phyloP scores from a whole-genome alignment of 2,888 invertebrate genomes.

The Rhingia campestris region DNA sequence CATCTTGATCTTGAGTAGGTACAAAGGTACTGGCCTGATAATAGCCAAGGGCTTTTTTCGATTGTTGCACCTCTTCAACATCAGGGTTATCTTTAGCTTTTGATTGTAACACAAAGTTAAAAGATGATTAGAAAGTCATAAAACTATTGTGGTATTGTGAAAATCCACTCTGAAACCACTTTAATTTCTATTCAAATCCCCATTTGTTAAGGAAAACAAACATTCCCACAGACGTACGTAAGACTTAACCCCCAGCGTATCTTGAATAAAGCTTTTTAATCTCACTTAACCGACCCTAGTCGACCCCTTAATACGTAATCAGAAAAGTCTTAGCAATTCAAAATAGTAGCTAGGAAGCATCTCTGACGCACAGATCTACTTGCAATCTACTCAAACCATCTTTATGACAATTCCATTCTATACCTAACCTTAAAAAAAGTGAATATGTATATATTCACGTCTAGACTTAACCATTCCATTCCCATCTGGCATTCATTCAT shows the following conservation, averaged over 20 bases:
- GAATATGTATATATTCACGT: not conserved
- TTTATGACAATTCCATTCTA: conserved; percentile 12
- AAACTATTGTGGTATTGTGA: too few species aligned
- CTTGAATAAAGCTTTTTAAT: conserved; percentile 33
- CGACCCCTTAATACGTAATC: conserved; percentile 56
- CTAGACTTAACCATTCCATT: not conserved
- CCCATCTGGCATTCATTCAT: conserved; percentile 29
- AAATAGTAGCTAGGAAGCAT: not conserved
- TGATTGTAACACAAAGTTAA: too few species aligned
- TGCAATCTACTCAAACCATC: conserved; percentile 11
- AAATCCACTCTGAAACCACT: too few species aligned
- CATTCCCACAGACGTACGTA: conserved; percentile 59
- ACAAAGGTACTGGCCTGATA: too few species aligned
- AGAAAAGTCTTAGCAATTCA: not conserved
- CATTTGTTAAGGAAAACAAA: not conserved
- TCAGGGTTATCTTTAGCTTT: too few species aligned
- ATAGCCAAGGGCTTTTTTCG: too few species aligned
- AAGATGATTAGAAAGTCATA: too few species aligned
- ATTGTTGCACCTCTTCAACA: too few species aligned
- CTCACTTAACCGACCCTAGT: conserved; percentile 28
- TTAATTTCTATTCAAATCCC: too few species aligned
- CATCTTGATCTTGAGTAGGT: too few species aligned
- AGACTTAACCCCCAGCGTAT: conserved; percentile 43
- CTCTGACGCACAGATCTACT: conserved; percentile 33
- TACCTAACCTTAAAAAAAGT: not conserved